A percentile compares a stretch with the other conserved stretches of the same genome.
Conservation (phyloP, 1,140 invertebrate species). For the Pogonomyrmex californicus region DNA sequence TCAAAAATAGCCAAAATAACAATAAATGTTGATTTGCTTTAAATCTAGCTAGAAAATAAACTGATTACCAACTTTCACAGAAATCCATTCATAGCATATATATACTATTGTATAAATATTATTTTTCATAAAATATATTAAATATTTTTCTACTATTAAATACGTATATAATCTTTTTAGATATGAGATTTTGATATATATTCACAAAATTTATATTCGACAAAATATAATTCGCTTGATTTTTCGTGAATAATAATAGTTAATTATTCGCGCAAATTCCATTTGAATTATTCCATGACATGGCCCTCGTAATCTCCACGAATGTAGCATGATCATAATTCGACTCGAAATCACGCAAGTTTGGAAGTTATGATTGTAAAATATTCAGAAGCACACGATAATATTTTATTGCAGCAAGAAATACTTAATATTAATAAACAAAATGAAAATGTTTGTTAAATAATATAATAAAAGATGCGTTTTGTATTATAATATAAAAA, state of each 20-base stretch:
- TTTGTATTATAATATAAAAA: background rate
- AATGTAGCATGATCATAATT: background rate
- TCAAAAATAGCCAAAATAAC: background rate
- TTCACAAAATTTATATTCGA: background rate
- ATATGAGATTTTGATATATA: background rate
- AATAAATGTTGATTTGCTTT: background rate
- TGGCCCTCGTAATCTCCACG: background rate
- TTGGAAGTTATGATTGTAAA: background rate
- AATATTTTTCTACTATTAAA: background rate
- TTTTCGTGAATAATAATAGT: constrained; percentile 39
- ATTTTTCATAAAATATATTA: background rate
- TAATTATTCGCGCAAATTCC: background rate
- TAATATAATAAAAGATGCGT: background rate
- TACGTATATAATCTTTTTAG: background rate
- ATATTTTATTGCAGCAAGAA: background rate
- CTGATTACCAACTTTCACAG: background rate
- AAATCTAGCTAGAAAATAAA: background rate
- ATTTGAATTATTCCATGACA: constrained; percentile 33
- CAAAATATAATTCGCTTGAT: background rate
- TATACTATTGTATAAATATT: background rate
- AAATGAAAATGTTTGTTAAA: background rate
- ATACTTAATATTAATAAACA: background rate
- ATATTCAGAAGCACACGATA: background rate
- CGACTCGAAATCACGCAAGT: background rate
- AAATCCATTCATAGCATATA: background rate